These are phyloP conservation scores for Anodontia alba DNA, from an alignment of 2,888 invertebrate species.

Conservation along the genomic window DNA sequence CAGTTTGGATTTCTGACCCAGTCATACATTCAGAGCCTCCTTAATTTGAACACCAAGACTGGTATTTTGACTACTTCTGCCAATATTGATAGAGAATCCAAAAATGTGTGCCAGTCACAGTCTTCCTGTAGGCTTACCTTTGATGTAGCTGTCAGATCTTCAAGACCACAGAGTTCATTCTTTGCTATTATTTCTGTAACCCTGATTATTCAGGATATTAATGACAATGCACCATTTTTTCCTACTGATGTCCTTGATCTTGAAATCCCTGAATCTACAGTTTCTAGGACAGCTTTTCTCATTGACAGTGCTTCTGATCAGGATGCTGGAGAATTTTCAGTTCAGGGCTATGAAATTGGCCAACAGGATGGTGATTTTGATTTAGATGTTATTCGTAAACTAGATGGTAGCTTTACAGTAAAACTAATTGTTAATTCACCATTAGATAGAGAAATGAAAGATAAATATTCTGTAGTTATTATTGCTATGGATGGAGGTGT, in stretches of 20 bases:
- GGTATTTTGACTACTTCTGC: conserved; percentile 67
- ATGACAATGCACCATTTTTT: conserved; percentile 74
- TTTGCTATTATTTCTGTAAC: conserved; percentile 67
- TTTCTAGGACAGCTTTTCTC: conserved; percentile 61
- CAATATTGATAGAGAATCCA: conserved; percentile 71
- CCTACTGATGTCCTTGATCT: conserved; percentile 59
- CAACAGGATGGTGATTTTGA: conserved; percentile 61
- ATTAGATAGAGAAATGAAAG: conserved; percentile 75
- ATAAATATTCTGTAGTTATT: conserved; percentile 70
- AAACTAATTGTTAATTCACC: conserved; percentile 68
- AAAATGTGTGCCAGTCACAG: conserved; percentile 50
- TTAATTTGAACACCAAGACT: conserved; percentile 67
- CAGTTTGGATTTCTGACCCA: conserved; percentile 65
- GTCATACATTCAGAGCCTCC: conserved; percentile 62
- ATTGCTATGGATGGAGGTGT: conserved; percentile 78
- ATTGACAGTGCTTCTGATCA: conserved; percentile 72
- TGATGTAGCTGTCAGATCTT: conserved; percentile 65
- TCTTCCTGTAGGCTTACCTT: conserved; percentile 60
- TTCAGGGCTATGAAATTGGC: conserved; percentile 68
- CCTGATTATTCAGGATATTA: conserved; percentile 68
- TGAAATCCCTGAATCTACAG: conserved; percentile 70
- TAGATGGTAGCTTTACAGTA: conserved; percentile 67
- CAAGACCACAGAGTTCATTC: conserved; percentile 58
- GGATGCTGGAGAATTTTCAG: conserved; percentile 71
- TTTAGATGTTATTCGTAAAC: conserved; percentile 56